Base-by-base conservation (phyloP, 35 echinoderm and acorn worm species). In the Ophiothrix spiculata region DNA sequence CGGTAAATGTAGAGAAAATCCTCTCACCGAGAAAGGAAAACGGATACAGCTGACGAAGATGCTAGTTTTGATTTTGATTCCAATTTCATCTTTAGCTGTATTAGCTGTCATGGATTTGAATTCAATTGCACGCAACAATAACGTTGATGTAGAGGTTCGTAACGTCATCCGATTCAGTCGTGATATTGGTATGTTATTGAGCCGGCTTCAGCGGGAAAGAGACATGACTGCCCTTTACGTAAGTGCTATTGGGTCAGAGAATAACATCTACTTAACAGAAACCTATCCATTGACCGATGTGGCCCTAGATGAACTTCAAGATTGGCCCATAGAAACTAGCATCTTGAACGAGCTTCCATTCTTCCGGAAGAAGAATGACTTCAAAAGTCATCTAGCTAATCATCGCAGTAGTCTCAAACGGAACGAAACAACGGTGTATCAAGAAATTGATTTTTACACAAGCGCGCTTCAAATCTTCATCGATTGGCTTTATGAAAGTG, bases 131-230 rank as follows among this genome's bases (percentile, higher is more conserved):
- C 73, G 79, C 17, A 85, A 69, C 21, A 93, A 93, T 39, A 82
- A 56, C 4, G 64, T 84, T 29, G 41, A 89, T 35, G 80, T 74
- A 15, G 56, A 89, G 54, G 79, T 89, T 14, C 34, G 39, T 1
- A 93, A 93, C 49, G 92, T 90, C 2, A 90, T 93, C 69, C 39
- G 87, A 32, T 93, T 93, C 63, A 93, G 92, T 46, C 81, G 92
- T 37, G 92, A 93, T 40, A 88, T 93, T 35, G 92, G 92, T 23
- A 83, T 93, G 14, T 76, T 93, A 33, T 83, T 93, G 17, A 93
- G 92, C 37, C 80, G 77, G 33, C 77, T 93, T 4, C 92, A 93
- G 38, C 56, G 74, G 64, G 92, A 93, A 74, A 75, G 92, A 74
- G 92, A 93, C 78, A 89, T 89, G 87, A 79, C 79, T 32, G 83